These are phyloP conservation scores for Leptestheria dahalacensis DNA, from an alignment of 1,140 invertebrate species.

Conservation along the genomic window DNA sequence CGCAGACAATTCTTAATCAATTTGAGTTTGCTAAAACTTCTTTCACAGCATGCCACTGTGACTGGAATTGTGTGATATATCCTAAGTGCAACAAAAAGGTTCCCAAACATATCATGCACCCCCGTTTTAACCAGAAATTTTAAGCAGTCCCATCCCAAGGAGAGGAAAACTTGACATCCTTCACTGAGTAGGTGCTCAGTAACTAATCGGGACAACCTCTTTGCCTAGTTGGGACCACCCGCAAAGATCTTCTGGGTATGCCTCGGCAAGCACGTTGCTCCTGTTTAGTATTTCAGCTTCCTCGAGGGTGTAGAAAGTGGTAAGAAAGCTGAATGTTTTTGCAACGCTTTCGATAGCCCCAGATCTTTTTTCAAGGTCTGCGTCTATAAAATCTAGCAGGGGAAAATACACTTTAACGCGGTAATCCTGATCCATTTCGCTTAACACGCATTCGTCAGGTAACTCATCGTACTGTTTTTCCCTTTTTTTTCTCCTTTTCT, in stretches of 20 bases:
- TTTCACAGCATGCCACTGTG: constrained; percentile 1
- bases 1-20: constrained; percentile 5
- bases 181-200: background rate
- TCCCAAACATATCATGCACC: background rate
- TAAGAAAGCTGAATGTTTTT: too few species aligned
- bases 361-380: too few species aligned
- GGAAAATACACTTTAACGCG: too few species aligned
- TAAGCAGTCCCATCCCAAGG: background rate
- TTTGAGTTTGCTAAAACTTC: constrained; percentile 8
- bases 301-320: too few species aligned
- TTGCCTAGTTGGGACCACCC: too few species aligned
- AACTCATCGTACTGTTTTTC: background rate
- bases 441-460: background rate
- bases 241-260: too few species aligned
- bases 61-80: background rate
- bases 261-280: too few species aligned
- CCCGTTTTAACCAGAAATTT: background rate
- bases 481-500: background rate
- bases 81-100: background rate
- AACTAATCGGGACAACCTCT: too few species aligned
- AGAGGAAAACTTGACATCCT: background rate
- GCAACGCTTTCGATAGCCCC: too few species aligned
- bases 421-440: background rate
- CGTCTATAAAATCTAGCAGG: too few species aligned
- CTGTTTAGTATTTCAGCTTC: too few species aligned